Percentiles rank a stretch among this genome's conserved stretches.
Evolutionary conservation across 2,888 invertebrate genomes (phyloP).

Genomic region (Lasioglossum zephyrum): DNA sequence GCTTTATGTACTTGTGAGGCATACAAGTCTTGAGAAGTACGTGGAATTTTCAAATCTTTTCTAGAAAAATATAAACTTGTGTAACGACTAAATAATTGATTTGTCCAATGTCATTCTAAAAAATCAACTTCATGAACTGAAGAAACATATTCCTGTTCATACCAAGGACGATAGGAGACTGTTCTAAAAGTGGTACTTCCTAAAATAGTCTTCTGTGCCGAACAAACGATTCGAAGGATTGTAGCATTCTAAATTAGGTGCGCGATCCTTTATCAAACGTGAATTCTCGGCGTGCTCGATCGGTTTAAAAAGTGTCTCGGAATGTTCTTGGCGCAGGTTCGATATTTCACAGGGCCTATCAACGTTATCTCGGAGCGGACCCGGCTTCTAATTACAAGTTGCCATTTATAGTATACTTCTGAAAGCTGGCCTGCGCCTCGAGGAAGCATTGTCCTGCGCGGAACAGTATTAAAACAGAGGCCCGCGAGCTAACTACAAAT

Average conservation of each 20-base stretch:
- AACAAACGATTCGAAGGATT: not conserved
- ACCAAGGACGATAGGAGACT: not conserved
- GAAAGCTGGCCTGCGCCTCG: slow-evolving; percentile 41
- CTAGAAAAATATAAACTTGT: too few relatives aligned
- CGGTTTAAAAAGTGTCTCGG: slow-evolving; percentile 4
- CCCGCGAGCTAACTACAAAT: not conserved
- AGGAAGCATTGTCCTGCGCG: slow-evolving; percentile 58
- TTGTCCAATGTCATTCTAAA: not conserved
- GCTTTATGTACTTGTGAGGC: too few relatives aligned
- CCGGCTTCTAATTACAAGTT: slow-evolving; percentile 61
- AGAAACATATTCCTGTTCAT: not conserved
- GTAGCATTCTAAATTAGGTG: not conserved
- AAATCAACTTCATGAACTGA: not conserved
- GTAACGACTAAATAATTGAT: too few relatives aligned
- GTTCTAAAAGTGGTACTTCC: not conserved
- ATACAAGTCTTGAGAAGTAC: too few relatives aligned
- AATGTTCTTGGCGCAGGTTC: slow-evolving; percentile 16
- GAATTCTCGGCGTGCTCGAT: not conserved
- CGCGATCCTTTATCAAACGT: not conserved
- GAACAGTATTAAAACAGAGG: slow-evolving; percentile 19
- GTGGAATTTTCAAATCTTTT: too few relatives aligned
- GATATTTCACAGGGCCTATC: slow-evolving; percentile 54
- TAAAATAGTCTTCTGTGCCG: not conserved
- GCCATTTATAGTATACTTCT: slow-evolving; percentile 46
- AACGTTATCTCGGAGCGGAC: slow-evolving; percentile 44